Evolutionary conservation across 2,888 invertebrate species (phyloP), one percentile per base, ranked within the genome.

Genomic region (Nasonovia ribisnigri): DNA sequence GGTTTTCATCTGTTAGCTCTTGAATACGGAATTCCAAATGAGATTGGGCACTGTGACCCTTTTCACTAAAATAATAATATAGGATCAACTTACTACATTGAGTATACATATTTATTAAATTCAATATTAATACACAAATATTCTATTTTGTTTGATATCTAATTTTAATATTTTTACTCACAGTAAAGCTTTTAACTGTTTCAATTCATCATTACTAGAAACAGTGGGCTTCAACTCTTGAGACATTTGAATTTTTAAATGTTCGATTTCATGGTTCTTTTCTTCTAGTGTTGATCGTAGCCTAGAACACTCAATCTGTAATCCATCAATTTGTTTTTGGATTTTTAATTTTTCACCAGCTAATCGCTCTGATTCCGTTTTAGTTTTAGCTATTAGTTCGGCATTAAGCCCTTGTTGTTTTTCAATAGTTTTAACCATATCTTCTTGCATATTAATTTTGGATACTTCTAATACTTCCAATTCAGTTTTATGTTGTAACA

Each of bases 301-400:
- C 16, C 13, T 6, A 67, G 48, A 67, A 87, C 48, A 87, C 29
- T 92, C 42, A 42, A 48, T 67, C 16, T 87, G 87, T 67, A 92
- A 8, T 46, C 94, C 94, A 84, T 94, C 91, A 89, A 94, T 92
- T 93, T 94, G 92, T 94, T 90, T 92, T 48, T 95, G 92, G 29
- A 94, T 91, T 48, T 94, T 94, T 91, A 93, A 77, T 43, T 94
- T 93, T 92, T 94, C 94, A 88, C 48, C 10, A 54, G 92, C 86
- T 36, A 94, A 54, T 5, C 29, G n/a, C 60, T 89, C 89, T 46
- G 46, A 89, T 26, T 93, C 84, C 4, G 4, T 57, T 4, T 86
- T 90, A 48, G 29, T 86, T 46, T 93, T 84, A 48, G 6, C 36
- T 1, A 29, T 84, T 67, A 43, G 36, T 48, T 93, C 29, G 5